These are phyloP conservation scores for Xiphorhynchus elegans DNA, from an alignment of 2,113 vertebrate genomes.

Conservation along the genomic window DNA sequence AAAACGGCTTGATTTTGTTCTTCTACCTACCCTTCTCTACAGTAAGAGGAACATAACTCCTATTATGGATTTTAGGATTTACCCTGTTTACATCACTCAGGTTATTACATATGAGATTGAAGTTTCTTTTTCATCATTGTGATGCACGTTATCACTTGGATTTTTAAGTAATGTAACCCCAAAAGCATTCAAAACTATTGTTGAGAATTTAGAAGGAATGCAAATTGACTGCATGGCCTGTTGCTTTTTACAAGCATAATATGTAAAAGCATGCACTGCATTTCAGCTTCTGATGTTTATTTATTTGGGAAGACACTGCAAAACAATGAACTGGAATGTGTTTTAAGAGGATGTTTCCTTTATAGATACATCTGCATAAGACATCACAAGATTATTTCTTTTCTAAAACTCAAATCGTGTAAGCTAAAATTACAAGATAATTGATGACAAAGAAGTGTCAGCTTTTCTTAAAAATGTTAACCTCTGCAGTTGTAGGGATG, in stretches of 20 bases:
- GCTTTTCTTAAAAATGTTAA: not conserved
- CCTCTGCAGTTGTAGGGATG: not conserved
- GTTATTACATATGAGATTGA: not conserved
- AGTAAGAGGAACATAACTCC: not conserved
- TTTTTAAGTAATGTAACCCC: not conserved
- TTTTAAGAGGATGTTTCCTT: constrained; percentile 1
- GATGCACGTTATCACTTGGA: not conserved
- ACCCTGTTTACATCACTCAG: not conserved
- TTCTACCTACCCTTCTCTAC: not conserved
- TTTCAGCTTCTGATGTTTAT: not conserved
- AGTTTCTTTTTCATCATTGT: not conserved
- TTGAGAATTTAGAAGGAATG: not conserved
- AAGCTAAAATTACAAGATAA: not conserved
- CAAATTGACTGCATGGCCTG: not conserved
- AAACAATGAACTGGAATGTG: not conserved
- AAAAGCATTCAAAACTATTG: not conserved
- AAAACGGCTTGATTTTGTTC: not conserved
- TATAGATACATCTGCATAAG: not conserved
- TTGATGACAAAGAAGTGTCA: not conserved
- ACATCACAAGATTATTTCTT: not conserved
- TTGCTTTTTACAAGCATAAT: not conserved
- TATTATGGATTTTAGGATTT: not conserved
- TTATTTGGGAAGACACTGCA: not conserved
- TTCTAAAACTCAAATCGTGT: not conserved
- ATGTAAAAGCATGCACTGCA: not conserved